Percentiles rank a stretch among this genome's conserved stretches.
Evolutionary conservation across 2,113 vertebrate species (phyloP).

Genomic region (Atlantisia rogersi): DNA sequence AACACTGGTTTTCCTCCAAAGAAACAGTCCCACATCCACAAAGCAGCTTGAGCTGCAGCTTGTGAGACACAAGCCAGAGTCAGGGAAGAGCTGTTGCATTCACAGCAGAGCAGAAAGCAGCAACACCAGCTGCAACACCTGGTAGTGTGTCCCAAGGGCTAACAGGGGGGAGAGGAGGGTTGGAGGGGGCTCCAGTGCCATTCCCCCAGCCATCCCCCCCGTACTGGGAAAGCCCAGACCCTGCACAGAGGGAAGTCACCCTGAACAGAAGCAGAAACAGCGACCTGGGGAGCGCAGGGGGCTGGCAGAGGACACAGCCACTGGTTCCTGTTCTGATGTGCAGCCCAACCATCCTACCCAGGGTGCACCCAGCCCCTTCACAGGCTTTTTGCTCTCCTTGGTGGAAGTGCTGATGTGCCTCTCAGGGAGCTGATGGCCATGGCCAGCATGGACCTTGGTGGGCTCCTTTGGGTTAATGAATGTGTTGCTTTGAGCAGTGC

Average conservation of each 20-base stretch:
- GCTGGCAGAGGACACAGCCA: background rate
- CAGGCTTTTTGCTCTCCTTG: too few species aligned
- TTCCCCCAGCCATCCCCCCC: too few species aligned
- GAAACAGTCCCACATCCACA: background rate
- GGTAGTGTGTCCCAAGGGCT: rapidly evolving
- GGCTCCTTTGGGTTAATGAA: background rate
- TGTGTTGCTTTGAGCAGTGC: background rate
- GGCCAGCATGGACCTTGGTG: background rate
- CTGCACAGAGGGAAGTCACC: background rate
- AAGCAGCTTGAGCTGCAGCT: background rate
- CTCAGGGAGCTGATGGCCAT: rapidly evolving
- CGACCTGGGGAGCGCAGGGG: rapidly evolving
- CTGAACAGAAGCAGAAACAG: background rate
- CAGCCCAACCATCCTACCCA: background rate
- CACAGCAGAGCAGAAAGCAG: background rate
- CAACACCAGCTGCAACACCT: rapidly evolving
- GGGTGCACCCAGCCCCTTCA: background rate
- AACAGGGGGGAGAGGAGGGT: rapidly evolving
- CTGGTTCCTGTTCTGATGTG: background rate
- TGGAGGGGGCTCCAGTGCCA: background rate
- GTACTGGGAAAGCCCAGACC: background rate
- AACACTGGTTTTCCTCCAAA: background rate
- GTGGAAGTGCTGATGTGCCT: too few species aligned
- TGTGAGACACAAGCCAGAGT: rapidly evolving
- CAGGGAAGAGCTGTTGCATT: too few species aligned